These are phyloP conservation scores for Oncorhynchus nerka DNA, from an alignment of 2,113 vertebrate genomes.

Conservation along the genomic window DNA sequence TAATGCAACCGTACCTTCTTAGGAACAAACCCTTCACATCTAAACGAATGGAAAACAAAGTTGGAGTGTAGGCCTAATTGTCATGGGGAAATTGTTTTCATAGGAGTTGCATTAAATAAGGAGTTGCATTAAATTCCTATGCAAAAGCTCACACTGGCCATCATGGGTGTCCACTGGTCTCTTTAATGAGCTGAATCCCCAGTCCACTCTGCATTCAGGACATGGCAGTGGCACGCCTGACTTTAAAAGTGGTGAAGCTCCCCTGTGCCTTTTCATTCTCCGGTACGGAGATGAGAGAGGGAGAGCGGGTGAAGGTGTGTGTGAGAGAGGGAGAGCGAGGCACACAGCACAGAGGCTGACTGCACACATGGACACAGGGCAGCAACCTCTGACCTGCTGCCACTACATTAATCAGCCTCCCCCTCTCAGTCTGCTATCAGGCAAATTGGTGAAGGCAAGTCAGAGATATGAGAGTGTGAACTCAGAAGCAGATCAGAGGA, in stretches of 20 bases:
- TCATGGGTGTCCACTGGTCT: conserved; percentile 13
- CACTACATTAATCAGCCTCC: conserved; percentile 46
- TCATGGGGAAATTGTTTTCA: no score
- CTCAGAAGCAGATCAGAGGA: conserved; percentile 10
- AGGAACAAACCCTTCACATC: no score
- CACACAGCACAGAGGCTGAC: conserved; percentile 35
- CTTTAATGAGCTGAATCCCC: conserved; percentile 15
- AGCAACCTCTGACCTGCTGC: conserved; percentile 40
- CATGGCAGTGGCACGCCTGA: conserved; percentile 20
- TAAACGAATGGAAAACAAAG: no score
- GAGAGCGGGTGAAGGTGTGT: no score
- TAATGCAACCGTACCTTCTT: no score
- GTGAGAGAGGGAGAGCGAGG: conserved; percentile 2
- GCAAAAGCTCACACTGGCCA: no score
- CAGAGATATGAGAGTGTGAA: neutral
- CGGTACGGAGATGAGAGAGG: no score
- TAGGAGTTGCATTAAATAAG: no score
- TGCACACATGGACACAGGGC: conserved; percentile 14
- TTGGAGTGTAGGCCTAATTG: no score
- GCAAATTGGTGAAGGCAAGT: conserved; percentile 1
- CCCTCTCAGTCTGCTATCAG: neutral
- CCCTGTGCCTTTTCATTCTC: conserved; percentile 17
- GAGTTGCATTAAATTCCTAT: no score
- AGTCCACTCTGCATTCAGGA: conserved; percentile 42
- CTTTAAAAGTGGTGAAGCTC: conserved; percentile 28